Evolutionary conservation across 1,140 invertebrate genomes (phyloP), one percentile per base, ranked within the genome.

Genomic region (Pseudomyrmex flavicornis): DNA sequence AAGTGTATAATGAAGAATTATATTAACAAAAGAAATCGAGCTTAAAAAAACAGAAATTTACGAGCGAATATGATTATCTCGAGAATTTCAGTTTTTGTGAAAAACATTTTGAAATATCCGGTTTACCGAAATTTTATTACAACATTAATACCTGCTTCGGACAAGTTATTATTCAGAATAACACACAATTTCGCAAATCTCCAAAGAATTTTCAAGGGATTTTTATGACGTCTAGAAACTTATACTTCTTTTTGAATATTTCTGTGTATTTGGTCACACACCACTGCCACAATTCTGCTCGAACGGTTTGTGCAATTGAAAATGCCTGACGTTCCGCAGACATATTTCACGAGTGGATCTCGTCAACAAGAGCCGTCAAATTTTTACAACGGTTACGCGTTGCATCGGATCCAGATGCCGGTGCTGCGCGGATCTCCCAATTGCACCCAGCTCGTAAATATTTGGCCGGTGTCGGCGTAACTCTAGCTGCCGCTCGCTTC

Each of bases 401-500:
- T 17, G n/a, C 66, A 59, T 50, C 22, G 74, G 61, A 76, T 66
- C 76, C 54, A 80, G 56, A 79, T 50, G 20, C 54, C 66, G 35
- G 35, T 35, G 35, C 46, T 20, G 26, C 13, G 17, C 65, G 52
- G 46, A 75, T 82, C 70, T 46, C 61, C 26, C 58, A 63, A 75
- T 75, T 75, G 69, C 72, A 80, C 9, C 79, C 50, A 62, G 70
- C 70, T 82, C 70, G 79, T 74, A 82, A 82, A 74, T 82, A 82
- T 82, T 75, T 80, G 76, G 20, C n/a, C 66, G 76, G 54, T 59
- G 76, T 70, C 75, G 63, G 20, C 58, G 58, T 63, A 75, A 75
- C 48, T 74, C 69, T 62, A 73, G 77, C 17, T n/a, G 17, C 20
- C 20, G 61, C 26, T 77, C 62, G 72, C 63, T 76, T 17, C 54